Conservation (phyloP, 1,140 invertebrate genomes). For the Helicorthomorpha holstii region DNA sequence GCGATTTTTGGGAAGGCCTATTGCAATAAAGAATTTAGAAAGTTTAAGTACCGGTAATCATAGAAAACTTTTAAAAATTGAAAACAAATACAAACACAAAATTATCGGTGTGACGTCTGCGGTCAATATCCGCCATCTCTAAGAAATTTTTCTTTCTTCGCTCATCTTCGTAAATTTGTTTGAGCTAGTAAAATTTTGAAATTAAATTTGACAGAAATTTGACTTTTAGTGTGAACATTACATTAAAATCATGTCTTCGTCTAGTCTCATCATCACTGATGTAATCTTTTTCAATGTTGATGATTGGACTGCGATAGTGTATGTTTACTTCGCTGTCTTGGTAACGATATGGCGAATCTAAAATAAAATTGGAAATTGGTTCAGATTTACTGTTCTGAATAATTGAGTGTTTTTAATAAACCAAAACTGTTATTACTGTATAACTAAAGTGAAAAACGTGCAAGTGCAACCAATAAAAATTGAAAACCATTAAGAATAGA, state of each 20-base stretch:
- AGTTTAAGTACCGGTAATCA: not conserved
- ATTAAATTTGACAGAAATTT: too few relatives aligned
- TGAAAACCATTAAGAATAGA: too few relatives aligned
- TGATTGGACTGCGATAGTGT: conserved; percentile 70
- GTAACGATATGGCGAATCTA: conserved; percentile 70
- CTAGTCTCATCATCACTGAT: conserved; percentile 43
- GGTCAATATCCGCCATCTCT: conserved; percentile 80
- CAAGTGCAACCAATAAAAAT: too few relatives aligned
- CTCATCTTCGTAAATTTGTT: conserved; percentile 72
- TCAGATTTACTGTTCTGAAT: too few relatives aligned
- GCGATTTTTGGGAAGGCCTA: conserved; percentile 78
- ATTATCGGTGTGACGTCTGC: conserved; percentile 71
- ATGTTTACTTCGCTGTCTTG: conserved; percentile 82
- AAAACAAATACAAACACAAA: conserved; percentile 42
- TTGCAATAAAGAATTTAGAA: conserved; percentile 13
- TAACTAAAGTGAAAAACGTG: too few relatives aligned
- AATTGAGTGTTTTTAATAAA: too few relatives aligned
- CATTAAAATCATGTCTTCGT: conserved; percentile 65
- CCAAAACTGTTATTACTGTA: too few relatives aligned
- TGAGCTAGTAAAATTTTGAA: conserved; percentile 38
- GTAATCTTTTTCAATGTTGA: conserved; percentile 68
- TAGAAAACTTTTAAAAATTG: not conserved
- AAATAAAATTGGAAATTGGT: not conserved
- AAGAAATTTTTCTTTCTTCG: conserved; percentile 67
- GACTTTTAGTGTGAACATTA: too few relatives aligned